phyloP scores from a whole-genome alignment of 2,888 invertebrate genomes.

The Tupiocoris notatus region DNA sequence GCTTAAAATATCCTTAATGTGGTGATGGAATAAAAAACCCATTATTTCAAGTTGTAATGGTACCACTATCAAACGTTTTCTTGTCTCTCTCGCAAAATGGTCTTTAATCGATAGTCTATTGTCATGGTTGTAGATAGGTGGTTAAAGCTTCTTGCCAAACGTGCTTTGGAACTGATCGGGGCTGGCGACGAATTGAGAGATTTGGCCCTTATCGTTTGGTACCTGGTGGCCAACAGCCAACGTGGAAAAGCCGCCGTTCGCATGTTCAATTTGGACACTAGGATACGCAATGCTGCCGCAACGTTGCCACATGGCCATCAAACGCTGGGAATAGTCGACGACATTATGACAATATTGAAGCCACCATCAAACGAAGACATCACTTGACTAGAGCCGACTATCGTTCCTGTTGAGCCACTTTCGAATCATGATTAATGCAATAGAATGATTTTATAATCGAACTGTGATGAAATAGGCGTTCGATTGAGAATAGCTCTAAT shows the following conservation, averaged over 20 bases:
- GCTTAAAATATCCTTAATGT: too few species aligned
- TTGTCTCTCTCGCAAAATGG: too few species aligned
- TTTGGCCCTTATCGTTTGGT: constrained; percentile 62
- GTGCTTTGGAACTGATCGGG: constrained; percentile 55
- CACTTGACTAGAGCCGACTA: neutral
- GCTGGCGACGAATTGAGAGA: constrained; percentile 56
- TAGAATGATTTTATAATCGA: too few species aligned
- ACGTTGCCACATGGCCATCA: constrained; percentile 19
- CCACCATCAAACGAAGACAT: neutral
- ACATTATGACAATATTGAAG: constrained; percentile 13
- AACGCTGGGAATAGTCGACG: constrained; percentile 9
- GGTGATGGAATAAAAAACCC: too few species aligned
- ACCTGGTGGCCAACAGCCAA: constrained; percentile 67
- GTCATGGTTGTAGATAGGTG: constrained; percentile 59
- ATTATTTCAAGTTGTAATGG: too few species aligned
- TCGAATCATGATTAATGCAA: too few species aligned
- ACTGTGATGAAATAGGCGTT: too few species aligned
- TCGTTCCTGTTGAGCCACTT: neutral
- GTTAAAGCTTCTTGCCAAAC: constrained; percentile 56
- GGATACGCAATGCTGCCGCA: constrained; percentile 51
- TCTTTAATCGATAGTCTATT: too few species aligned
- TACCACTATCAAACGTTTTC: too few species aligned
- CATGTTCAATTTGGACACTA: constrained; percentile 53
- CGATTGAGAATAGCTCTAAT: too few species aligned
- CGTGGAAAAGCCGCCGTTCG: constrained; percentile 63